phyloP scores from a whole-genome alignment of 2,888 invertebrate species.

The Yponomeuta cagnagella region DNA sequence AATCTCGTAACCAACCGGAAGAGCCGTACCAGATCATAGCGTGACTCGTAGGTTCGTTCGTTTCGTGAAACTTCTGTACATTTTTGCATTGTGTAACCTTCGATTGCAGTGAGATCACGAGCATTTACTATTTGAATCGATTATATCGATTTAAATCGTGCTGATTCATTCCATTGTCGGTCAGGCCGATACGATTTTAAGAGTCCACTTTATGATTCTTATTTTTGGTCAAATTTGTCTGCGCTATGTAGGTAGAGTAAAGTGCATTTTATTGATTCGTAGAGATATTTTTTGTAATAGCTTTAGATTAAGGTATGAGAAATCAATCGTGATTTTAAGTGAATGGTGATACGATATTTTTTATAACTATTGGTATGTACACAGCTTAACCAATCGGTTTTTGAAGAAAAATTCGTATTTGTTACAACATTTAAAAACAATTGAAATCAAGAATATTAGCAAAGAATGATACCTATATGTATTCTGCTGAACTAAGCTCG shows the following conservation, averaged over 20 bases:
- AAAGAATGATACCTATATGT: no score
- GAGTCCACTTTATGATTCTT: neutral
- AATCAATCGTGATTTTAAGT: no score
- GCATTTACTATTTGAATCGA: conserved; percentile 11
- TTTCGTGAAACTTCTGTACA: neutral
- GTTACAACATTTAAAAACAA: no score
- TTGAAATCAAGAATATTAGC: no score
- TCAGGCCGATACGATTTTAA: neutral
- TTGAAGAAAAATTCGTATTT: no score
- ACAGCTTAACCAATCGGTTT: no score
- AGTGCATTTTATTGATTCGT: neutral
- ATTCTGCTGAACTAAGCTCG: no score
- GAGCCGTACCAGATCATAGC: no score
- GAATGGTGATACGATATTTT: no score
- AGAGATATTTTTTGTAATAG: neutral
- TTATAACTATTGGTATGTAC: no score
- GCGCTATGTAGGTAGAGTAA: neutral
- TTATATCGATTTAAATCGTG: conserved; percentile 11
- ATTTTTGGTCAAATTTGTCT: neutral
- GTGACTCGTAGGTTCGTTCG: no score
- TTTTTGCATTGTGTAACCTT: neutral
- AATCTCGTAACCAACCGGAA: no score
- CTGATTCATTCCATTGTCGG: conserved; percentile 11
- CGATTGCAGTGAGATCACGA: conserved; percentile 13
- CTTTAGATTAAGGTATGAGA: neutral